Base-by-base conservation (phyloP, 92 coral and sea anemone genomes). In the Hydrozoanthus gracilis region DNA sequence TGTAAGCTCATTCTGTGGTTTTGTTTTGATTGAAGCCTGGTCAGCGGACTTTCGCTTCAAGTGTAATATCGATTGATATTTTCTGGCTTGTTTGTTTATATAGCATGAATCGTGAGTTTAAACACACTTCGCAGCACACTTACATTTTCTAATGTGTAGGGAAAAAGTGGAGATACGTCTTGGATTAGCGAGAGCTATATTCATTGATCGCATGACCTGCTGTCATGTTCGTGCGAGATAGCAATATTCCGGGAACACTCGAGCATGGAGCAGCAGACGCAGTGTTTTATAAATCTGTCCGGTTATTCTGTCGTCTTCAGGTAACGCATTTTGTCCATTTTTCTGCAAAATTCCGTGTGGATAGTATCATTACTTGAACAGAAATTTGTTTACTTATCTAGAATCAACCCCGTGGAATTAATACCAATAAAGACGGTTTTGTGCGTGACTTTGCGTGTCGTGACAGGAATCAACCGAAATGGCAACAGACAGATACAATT, bases 181-280 rank as follows among this genome's bases (percentile, higher is more conserved):
- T 74, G 52, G 54, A 71, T 10, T 71, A 71, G 76, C 11, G 54
- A 71, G 54, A 44, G 17, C 76, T 71, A 71, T 14, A 71, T 71
- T 71, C 54, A 45, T 15, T 71, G 76, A 45, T 71, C 54, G 76
- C 17, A 71, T 71, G 54, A 71, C 20, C 76, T 20, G 76, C 76
- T 71, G 76, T 71, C 51, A 71, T 71, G 76, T 71, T 71, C 76
- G 76, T 71, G 76, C 52, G 76, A 71, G 51, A 71, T 14, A 71
- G 54, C 76, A 71, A 71, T 71, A 71, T 71, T 71, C 76, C 52
- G 76, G 76, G 76, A 71, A 44, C 52, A 45, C 76, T 71, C 54
- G 76, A 45, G 16, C 76, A 71, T 71, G 76, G 54, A 71, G 76
- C 76, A 8, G 76, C 76, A 71, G 76, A 71, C 52, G 49, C 73